A percentile compares a stretch with the other conserved stretches of the same genome.
phyloP scores from a whole-genome alignment of 2,113 vertebrate genomes.

The Lontra canadensis region DNA sequence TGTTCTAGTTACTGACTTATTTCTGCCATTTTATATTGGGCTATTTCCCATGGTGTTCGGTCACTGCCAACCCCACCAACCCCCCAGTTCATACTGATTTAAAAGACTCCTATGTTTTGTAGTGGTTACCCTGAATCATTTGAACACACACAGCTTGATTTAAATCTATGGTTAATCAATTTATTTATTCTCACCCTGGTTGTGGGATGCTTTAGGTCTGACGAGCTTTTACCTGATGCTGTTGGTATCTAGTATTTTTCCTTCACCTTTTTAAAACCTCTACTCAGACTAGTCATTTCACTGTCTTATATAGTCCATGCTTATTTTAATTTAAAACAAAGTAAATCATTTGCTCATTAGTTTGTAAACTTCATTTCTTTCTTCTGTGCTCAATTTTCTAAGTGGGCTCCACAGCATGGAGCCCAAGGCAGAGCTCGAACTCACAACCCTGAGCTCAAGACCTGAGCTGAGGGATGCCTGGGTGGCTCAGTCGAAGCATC shows the following conservation, averaged over 20 bases:
- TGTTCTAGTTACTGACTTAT: conserved; percentile 22
- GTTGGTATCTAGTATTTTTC: background rate
- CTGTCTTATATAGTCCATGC: background rate
- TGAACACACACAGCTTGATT: background rate
- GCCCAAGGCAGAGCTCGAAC: background rate
- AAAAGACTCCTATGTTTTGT: conserved; percentile 13
- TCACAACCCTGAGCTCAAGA: background rate
- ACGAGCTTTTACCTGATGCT: background rate
- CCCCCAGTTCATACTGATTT: background rate
- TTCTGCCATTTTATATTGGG: conserved; percentile 31
- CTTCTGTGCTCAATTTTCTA: background rate
- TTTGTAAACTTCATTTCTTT: conserved; percentile 12
- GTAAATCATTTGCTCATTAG: background rate
- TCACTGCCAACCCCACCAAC: background rate
- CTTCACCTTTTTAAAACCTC: background rate
- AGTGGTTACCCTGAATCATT: background rate
- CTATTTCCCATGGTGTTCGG: background rate
- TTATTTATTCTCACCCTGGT: background rate
- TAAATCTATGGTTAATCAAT: background rate
- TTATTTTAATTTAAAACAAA: background rate
- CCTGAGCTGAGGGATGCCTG: background rate
- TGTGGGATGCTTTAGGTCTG: background rate
- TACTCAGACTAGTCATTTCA: background rate
- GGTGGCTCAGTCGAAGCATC: too few relatives aligned
- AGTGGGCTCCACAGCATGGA: background rate